Evolutionary conservation across 1,140 invertebrate genomes (phyloP), one percentile per base, ranked within the genome.

Genomic region (Drosophila sp.): DNA sequence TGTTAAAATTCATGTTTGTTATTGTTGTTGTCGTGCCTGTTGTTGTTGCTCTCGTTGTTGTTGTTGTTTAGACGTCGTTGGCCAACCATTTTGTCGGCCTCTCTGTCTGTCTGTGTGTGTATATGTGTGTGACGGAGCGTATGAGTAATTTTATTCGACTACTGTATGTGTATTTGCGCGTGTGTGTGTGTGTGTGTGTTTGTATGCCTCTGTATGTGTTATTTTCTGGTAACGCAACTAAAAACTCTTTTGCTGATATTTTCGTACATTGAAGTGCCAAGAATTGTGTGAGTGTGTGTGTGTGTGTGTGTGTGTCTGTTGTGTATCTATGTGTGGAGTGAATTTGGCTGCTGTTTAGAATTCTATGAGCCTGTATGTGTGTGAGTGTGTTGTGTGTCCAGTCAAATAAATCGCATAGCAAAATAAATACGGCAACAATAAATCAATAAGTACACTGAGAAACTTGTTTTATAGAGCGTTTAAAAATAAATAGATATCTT

Each of bases 1-100:
- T 90, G 82, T 90, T 90, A 90, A 89, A 89, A 89, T 89, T 89
- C 80, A 87, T 87, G 79, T 89, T 89, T 83, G 80, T 89, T 87
- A 87, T 89, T 87, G 78, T 78, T 82, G 64, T 69, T 81, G 57
- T 71, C 72, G 79, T 57, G n/a, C n/a, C n/a, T 66, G 56, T 58
- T 58, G 25, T 32, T 54, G 46, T 36, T 66, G 51, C 27, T 64
- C 43, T 32, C 67, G 72, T 43, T 64, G 54, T 41, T 62, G 16
- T 70, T 77, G 79, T 89, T 80, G 83, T 80, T 83, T 81, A 62
- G 84, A 71, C 77, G 64, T 79, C 81, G 80, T 80, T 89, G 84
- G 84, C 84, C 84, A 89, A 89, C 83, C 80, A 89, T 87, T 89
- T 87, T 87, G 80, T 76, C 80, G 76, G 72, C 70, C 84, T 80